Conservation (phyloP, 2,888 invertebrate species). For the Drosophila kambysellisi region DNA sequence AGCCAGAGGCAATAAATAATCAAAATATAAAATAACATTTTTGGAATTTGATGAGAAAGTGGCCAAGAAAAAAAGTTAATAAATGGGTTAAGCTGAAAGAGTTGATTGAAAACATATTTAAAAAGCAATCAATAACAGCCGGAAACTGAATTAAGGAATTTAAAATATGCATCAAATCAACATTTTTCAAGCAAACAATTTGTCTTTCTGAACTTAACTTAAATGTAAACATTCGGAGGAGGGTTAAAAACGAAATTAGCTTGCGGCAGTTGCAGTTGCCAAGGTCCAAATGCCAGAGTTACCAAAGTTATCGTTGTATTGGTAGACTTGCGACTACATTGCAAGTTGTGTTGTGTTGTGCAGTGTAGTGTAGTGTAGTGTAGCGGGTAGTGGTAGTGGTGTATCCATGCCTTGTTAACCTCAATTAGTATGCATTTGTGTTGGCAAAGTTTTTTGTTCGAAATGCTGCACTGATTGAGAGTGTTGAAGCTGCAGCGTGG, state of each 20-base stretch:
- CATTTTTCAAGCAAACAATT: neutral
- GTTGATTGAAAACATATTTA: constrained; percentile 29
- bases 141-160: constrained; percentile 13
- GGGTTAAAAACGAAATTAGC: constrained; percentile 18
- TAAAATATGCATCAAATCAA: constrained; percentile 9
- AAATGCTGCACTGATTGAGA: constrained; percentile 56
- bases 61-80: neutral
- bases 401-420: constrained; percentile 66
- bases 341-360: neutral
- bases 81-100: constrained; percentile 1
- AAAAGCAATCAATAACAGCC: constrained; percentile 27
- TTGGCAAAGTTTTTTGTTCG: constrained; percentile 24
- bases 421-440: constrained; percentile 71
- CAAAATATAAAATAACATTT: neutral
- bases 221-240: neutral
- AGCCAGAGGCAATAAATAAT: neutral
- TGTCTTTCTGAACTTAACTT: neutral
- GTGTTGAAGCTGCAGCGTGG: constrained; percentile 33
- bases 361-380: neutral
- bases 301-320: neutral
- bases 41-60: neutral
- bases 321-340: neutral
- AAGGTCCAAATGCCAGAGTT: constrained; percentile 15
- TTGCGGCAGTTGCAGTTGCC: constrained; percentile 1
- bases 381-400: neutral